These are phyloP conservation scores for Andinoacara biseriatus DNA, from an alignment of 2,113 vertebrate species.

Conservation along the genomic window DNA sequence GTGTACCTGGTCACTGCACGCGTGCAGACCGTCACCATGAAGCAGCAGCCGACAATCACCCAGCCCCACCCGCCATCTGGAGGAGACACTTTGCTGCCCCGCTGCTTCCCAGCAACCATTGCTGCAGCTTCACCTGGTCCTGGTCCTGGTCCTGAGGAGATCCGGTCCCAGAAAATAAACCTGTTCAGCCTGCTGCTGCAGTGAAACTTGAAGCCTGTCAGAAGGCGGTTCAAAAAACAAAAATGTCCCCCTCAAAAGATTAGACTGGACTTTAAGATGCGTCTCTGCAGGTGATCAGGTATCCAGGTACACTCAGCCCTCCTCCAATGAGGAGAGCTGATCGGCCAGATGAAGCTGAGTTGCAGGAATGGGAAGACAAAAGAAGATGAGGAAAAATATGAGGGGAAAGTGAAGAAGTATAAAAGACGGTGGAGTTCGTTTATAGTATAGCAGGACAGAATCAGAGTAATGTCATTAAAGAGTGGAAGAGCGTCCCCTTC, in stretches of 20 bases:
- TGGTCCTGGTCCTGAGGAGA: not conserved
- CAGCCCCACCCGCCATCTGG: conserved; percentile 62
- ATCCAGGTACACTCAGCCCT: not conserved
- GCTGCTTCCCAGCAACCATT: conserved; percentile 35
- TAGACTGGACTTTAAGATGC: not conserved
- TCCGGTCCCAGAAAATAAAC: not conserved
- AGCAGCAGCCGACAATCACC: conserved; percentile 61
- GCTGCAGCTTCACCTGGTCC: not conserved
- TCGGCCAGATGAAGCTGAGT: not conserved
- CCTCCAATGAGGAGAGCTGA: not conserved
- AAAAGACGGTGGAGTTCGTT: not conserved
- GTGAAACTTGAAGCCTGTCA: not conserved
- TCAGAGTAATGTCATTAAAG: not conserved
- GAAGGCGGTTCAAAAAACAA: not conserved
- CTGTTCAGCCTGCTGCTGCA: not conserved
- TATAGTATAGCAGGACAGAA: not conserved
- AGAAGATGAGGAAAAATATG: too few species aligned
- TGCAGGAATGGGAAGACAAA: not conserved
- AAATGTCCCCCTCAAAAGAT: not conserved
- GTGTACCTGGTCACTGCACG: conserved; percentile 69
- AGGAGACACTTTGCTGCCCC: fast-evolving
- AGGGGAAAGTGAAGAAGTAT: not conserved
- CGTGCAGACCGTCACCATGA: conserved; percentile 69
- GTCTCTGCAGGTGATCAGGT: not conserved
- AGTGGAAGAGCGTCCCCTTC: not conserved